Percentiles rank a stretch among this genome's conserved stretches.
Conservation (phyloP, 1,140 invertebrate species). For the Dendrolimus kikuchii region DNA sequence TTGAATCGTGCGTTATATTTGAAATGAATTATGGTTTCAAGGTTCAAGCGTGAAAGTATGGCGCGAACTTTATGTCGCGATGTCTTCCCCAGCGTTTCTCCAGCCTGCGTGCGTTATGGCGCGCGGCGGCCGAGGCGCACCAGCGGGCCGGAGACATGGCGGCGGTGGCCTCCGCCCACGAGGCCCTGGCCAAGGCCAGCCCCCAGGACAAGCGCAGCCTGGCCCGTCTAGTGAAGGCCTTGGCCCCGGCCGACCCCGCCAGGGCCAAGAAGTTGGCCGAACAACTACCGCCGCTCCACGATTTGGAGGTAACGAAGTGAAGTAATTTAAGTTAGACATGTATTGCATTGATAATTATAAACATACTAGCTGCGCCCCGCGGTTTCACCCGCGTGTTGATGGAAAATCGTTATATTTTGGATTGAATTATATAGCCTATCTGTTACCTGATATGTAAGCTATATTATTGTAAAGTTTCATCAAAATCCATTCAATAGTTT, state of each 20-base stretch:
- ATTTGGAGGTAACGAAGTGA: slow-evolving; percentile 62
- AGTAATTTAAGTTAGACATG: not conserved
- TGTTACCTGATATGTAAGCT: no score
- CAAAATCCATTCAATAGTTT: no score
- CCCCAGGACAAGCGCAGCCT: slow-evolving; percentile 85
- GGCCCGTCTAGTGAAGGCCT: slow-evolving; percentile 91
- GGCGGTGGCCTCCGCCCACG: slow-evolving; percentile 86
- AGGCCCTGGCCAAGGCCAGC: slow-evolving; percentile 85
- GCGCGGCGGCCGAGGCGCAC: slow-evolving; percentile 89
- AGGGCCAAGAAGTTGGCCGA: slow-evolving; percentile 83
- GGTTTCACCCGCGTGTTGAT: no score
- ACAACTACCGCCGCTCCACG: slow-evolving; percentile 80
- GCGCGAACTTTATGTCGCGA: not conserved
- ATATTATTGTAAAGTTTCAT: no score
- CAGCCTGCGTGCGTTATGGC: slow-evolving; percentile 75
- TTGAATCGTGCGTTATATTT: no score
- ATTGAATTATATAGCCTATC: no score
- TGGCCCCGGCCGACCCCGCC: slow-evolving; percentile 82
- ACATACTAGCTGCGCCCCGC: not conserved
- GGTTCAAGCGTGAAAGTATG: no score
- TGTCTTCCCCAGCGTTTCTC: slow-evolving; percentile 18
- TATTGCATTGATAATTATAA: not conserved
- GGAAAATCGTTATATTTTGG: no score
- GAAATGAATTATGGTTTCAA: no score
- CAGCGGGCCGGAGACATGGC: slow-evolving; percentile 81